Base-by-base conservation (phyloP, 2,888 invertebrate genomes). In the Scelioninae gen. 1 region DNA sequence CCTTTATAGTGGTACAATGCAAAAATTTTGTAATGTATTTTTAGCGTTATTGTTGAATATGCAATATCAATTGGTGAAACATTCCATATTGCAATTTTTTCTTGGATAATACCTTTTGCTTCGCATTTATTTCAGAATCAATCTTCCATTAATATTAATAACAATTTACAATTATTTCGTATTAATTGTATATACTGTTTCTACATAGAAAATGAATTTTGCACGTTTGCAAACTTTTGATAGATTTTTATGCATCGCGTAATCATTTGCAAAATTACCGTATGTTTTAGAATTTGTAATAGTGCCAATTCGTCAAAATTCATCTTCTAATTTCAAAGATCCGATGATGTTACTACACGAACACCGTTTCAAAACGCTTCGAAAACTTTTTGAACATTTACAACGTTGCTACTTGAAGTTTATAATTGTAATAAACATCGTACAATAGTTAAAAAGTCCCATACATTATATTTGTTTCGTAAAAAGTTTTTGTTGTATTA, bases 401-500 rank as follows among this genome's bases (percentile, higher is more conserved):
- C 47, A 47, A 47, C n/a, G 8, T 34, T 62, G 11, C 49, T 40
- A 47, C 13, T 11, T 5, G 16, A 38, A 51, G 38, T 65, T 51
- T 38, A 51, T 23, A 43, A 15, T 47, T 58, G 38, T 56, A 58
- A 60, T 49, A 71, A 29, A 38, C 51, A 38, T 71, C 51, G 38
- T 58, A 51, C 29, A 51, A 23, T 10, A 49, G 43, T 69, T 47
- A 45, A 53, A 38, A 11, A n/a, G 55, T 45, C n/a, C 68, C 40
- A 55, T 49, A 15, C 40, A 53, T 40, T 65, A 5, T 7, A 66
- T 23, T 51, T 51, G 55, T 68, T 68, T 68, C 15, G 32, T 13
- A 16, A 29, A 40, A 66, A 53, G 6, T 29, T 53, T 68, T 11
- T 53, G 68, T 55, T 68, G 68, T 55, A 55, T 68, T 68, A 43